Base-by-base conservation (phyloP, 1,140 invertebrate genomes). In the Drosophila elegans region DNA sequence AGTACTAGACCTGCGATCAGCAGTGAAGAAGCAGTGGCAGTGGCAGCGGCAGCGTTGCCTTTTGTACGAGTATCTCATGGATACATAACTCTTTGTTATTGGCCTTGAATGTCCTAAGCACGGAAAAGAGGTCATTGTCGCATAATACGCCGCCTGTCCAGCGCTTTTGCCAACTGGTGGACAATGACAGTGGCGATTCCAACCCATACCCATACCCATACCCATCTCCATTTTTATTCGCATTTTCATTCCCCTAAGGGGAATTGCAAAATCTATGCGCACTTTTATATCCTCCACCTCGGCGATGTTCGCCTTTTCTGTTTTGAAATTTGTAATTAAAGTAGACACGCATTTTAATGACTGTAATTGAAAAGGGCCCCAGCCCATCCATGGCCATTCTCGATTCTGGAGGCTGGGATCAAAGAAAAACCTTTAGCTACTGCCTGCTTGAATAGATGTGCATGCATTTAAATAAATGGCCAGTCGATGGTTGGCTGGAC, bases 101-200 rank as follows among this genome's bases (percentile, higher is more conserved):
- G 76, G 76, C 76, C 76, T 78, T 78, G 76, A 78, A 78, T 78
- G 67, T 78, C 76, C 76, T 78, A 78, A 78, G 76, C 76, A 78
- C 76, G 76, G 76, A 78, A 78, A 78, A 78, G 76, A 78, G 76
- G 76, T 78, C 76, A 78, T 78, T 78, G 76, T 78, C 76, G 76
- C 76, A 78, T 78, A 78, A 78, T 78, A 78, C 60, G 13, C 74
- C 56, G 59, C 59, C 52, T 53, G 53, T 41, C 53, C 52, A 68
- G 44, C 55, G 5, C 29, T 62, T 25, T 62, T 25, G 13, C 12
- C 51, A 27, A 34, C 46, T 13, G 32, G 38, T 56, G 60, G 51
- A 63, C 69, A 57, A 71, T 71, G 67, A 48, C 67, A 46, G 60
- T 63, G 61, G 55, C 53, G 29, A 42, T 27, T 13, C 25, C 34